A percentile compares a stretch with the other conserved stretches of the same genome.
phyloP scores from a whole-genome alignment of 2,113 vertebrate species.

The Passerina amoena region DNA sequence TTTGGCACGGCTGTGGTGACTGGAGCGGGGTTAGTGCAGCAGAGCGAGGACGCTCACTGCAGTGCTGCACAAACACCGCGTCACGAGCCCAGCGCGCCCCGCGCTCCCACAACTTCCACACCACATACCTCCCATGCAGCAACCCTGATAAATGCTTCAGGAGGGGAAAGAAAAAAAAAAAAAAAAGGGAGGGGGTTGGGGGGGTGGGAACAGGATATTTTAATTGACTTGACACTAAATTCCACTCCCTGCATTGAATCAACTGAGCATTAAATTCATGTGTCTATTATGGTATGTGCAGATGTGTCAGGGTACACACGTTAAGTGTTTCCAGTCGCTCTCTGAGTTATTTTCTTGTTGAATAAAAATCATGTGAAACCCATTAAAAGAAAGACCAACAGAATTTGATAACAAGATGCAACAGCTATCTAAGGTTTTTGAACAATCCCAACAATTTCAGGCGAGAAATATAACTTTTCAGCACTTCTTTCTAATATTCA shows the following conservation, averaged over 20 bases:
- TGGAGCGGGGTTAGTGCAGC: not conserved
- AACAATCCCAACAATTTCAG: not conserved
- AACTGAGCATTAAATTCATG: conserved; percentile 61
- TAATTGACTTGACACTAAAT: conserved; percentile 64
- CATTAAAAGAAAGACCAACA: conserved; percentile 22
- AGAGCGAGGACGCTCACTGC: conserved; percentile 4
- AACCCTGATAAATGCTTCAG: conserved; percentile 15
- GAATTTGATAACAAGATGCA: conserved; percentile 59
- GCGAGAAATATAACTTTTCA: not conserved
- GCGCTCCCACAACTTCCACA: conserved; percentile 53
- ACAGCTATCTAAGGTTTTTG: conserved; percentile 33
- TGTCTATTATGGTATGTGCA: conserved; percentile 55
- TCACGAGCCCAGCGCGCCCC: not conserved
- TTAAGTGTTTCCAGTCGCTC: conserved; percentile 48
- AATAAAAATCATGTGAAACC: conserved; percentile 44
- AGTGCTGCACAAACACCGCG: conserved; percentile 38
- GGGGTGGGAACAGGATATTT: conserved; percentile 61
- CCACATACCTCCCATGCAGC: conserved; percentile 62
- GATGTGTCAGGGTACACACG: conserved; percentile 42
- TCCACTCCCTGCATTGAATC: conserved; percentile 47
- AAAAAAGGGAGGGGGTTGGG: too few species aligned
- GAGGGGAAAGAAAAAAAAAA: not conserved
- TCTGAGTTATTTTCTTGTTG: conserved; percentile 22
- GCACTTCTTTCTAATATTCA: not conserved
- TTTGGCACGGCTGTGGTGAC: not conserved